Percentiles rank a stretch among this genome's conserved stretches.
phyloP scores from a whole-genome alignment of 2,113 vertebrate species.

The Rhagologus leucostigma region DNA sequence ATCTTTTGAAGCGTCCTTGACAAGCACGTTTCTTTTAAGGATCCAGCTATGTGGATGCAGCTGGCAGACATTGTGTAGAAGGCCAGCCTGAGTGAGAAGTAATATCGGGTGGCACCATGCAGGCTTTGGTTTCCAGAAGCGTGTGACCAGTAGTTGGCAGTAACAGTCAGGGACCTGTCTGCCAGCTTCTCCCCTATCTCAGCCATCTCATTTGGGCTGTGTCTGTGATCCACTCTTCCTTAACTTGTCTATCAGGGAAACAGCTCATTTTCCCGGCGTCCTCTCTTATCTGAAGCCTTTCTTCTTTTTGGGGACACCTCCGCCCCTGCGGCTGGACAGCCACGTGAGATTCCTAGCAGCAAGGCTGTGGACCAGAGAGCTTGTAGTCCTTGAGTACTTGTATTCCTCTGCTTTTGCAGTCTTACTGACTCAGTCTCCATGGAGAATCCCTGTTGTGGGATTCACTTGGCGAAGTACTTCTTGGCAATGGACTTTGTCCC shows the following conservation, averaged over 20 bases:
- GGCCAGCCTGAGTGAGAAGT: not conserved
- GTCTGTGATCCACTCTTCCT: conserved; percentile 8
- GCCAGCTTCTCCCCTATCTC: not conserved
- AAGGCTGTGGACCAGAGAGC: not conserved
- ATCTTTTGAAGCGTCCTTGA: not conserved
- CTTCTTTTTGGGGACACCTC: not conserved
- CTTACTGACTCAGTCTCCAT: not conserved
- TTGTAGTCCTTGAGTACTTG: fast-evolving
- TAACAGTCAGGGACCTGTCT: not conserved
- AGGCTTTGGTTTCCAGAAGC: not conserved
- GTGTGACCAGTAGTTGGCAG: conserved; percentile 2
- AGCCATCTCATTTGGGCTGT: not conserved
- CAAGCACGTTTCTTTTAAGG: not conserved
- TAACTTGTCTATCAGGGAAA: not conserved
- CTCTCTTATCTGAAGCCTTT: not conserved
- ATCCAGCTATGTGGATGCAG: not conserved
- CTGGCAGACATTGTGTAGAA: not conserved
- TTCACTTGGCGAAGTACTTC: not conserved
- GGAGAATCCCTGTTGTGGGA: not conserved
- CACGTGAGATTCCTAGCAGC: not conserved
- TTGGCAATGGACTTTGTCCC: not conserved
- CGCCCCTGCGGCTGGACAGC: not conserved
- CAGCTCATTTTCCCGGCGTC: not conserved
- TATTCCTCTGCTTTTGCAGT: not conserved
- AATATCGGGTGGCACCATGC: not conserved